Evolutionary conservation across 2,113 vertebrate species (phyloP).

Genomic region (Elaphurus davidianus): DNA sequence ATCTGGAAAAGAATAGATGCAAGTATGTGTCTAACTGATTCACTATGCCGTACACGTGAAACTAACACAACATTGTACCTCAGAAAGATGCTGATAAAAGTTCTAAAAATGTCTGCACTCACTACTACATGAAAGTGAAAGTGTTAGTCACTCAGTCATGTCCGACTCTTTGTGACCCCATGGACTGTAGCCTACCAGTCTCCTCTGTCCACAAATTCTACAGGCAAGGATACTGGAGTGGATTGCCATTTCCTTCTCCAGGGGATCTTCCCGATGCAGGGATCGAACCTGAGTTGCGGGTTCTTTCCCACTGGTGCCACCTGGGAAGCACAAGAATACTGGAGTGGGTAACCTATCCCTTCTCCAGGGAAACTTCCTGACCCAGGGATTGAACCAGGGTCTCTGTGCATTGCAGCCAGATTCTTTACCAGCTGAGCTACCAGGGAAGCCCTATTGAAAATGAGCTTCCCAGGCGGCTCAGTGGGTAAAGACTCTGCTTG

Average conservation of each 20-base stretch:
- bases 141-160: background rate
- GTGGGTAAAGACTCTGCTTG: background rate
- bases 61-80: background rate
- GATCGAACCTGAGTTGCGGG: background rate
- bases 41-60: background rate
- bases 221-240: too few relatives aligned
- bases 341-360: background rate
- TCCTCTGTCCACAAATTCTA: background rate
- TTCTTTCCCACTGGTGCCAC: background rate
- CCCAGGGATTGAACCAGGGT: background rate
- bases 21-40: background rate
- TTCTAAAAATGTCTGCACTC: background rate
- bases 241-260: too few relatives aligned
- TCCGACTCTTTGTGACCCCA: rapidly evolving
- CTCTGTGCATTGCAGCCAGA: background rate
- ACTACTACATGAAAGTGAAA: background rate
- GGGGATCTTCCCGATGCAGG: background rate
- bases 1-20: background rate
- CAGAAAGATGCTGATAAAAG: background rate
- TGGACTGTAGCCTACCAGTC: background rate
- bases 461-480: background rate
- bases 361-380: background rate
- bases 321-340: background rate
- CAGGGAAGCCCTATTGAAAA: background rate
- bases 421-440: background rate